Evolutionary conservation across 2,797 vertebrate genomes (phyloP).

Genomic region (Lutjanus campechanus): DNA sequence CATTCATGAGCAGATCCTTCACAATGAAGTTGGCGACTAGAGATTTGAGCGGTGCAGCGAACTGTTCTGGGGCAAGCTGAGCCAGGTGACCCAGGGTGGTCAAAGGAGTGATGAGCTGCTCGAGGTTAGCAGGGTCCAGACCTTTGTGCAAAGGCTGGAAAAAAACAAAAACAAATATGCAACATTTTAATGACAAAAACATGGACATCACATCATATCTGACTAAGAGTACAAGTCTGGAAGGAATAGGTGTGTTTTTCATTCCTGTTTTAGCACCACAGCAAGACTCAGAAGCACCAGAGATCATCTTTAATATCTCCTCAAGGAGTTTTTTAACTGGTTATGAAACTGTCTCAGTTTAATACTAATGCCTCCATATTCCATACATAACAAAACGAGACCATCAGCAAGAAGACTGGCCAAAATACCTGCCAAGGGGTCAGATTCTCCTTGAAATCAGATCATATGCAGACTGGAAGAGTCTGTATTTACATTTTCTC

Average conservation of each 20-base stretch:
- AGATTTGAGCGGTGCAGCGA: conserved; percentile 95
- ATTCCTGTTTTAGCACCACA: not conserved
- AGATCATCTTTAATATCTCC: too few species aligned
- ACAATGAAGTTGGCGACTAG: conserved; percentile 98
- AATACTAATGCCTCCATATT: too few species aligned
- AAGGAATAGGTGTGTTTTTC: not conserved
- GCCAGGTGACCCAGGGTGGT: conserved; percentile 97
- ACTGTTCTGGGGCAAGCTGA: conserved; percentile 96
- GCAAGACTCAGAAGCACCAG: not conserved
- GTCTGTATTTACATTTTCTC: too few species aligned
- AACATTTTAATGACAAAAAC: not conserved
- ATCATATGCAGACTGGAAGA: too few species aligned
- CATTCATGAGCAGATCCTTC: conserved; percentile 98
- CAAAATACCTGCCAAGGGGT: too few species aligned
- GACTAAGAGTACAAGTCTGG: too few species aligned
- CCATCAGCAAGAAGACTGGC: too few species aligned
- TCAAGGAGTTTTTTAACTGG: not conserved
- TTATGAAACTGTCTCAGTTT: too few species aligned
- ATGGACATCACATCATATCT: too few species aligned
- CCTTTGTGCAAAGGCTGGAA: conserved; percentile 95
- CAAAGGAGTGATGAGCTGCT: conserved; percentile 95
- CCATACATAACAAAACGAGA: too few species aligned
- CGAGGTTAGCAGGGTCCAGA: conserved; percentile 94
- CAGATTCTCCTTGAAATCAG: too few species aligned
- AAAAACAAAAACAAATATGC: not conserved